Evolutionary conservation across 2,888 invertebrate species (phyloP), one percentile per base, ranked within the genome.

Genomic region (Pantelozetes paolii): DNA sequence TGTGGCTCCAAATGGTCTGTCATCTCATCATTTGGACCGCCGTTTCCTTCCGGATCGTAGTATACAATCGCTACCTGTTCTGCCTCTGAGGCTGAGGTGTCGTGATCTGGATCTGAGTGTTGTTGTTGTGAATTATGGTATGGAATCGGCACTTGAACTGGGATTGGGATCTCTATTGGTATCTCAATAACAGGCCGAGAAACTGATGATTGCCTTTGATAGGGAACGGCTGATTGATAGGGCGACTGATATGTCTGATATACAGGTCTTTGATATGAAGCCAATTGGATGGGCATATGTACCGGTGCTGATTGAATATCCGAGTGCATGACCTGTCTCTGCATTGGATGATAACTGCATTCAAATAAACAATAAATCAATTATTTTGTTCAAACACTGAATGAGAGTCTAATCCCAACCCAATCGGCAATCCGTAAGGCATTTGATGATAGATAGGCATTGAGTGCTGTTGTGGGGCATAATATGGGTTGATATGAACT

Each of bases 151-250:
- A 64, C 71, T 13, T 71, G 74, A 13, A 45, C 36, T 1, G 71
- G 74, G 23, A 74, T 62, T n/a, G 73, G 69, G 48, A 73, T 69
- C 30, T 74, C 74, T 20, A 74, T 48, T 20, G 74, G 74, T 23
- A 74, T 64, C 30, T 74, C 74, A 15, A 74, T 64, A 1, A 74
- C 74, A 15, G 71, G 74, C 18, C 74, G 59, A 9, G 36, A 20
- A 23, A n/a, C 50, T 48, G 73, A 50, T 20, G 69, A 23, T 26
- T 69, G 69, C 23, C 69, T 40, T 45, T 69, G 69, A 69, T 69
- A 69, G 13, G 40, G 42, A 45, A 15, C 36, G 20, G 11, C 45
- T 6, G 40, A 32, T 23, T 36, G 72, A 9, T 64, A 28, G 36
- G 36, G 9, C 18, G 45, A 45, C 45, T 45, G 45, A 36, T 45